A percentile compares a stretch with the other conserved stretches of the same genome.
Conservation (phyloP, 2,888 invertebrate species). For the Drosophila glabriapex region DNA sequence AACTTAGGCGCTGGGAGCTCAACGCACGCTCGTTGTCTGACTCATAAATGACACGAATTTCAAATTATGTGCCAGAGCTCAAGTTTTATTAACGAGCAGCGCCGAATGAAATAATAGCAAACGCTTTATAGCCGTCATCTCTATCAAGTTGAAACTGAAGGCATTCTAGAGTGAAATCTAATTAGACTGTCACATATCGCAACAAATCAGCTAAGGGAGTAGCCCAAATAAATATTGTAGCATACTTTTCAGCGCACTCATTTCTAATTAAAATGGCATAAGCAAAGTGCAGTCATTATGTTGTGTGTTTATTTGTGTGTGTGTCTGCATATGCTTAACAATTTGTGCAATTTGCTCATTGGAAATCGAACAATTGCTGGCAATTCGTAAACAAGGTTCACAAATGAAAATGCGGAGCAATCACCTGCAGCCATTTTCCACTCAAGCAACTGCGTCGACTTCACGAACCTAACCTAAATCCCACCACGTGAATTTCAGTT, state of each 20-base stretch:
- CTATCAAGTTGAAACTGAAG: slow-evolving; percentile 10
- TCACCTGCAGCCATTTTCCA: slow-evolving; percentile 77
- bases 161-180: slow-evolving; percentile 43
- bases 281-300: slow-evolving; percentile 7
- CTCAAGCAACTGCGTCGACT: slow-evolving; percentile 64
- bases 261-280: slow-evolving; percentile 41
- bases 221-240: slow-evolving; percentile 1
- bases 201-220: slow-evolving; percentile 11
- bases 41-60: slow-evolving; percentile 76
- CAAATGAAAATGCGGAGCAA: slow-evolving; percentile 71
- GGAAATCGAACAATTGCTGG: slow-evolving; percentile 36
- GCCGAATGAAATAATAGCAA: slow-evolving; percentile 51
- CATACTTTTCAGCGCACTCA: slow-evolving; percentile 8
- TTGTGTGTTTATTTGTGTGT: slow-evolving; percentile 1
- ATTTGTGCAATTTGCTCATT: slow-evolving; percentile 44
- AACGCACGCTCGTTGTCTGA: slow-evolving; percentile 42
- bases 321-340: not conserved
- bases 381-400: slow-evolving; percentile 45
- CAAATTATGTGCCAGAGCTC: slow-evolving; percentile 62
- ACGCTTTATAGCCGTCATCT: slow-evolving; percentile 32
- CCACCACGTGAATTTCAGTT: slow-evolving; percentile 46
- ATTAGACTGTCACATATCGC: slow-evolving; percentile 50
- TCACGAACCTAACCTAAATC: slow-evolving; percentile 43
- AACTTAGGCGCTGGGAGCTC: slow-evolving; percentile 46
- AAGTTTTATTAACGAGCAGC: slow-evolving; percentile 51